phyloP scores from a whole-genome alignment of 2,797 vertebrate genomes.

The Sebastes nivosus region DNA sequence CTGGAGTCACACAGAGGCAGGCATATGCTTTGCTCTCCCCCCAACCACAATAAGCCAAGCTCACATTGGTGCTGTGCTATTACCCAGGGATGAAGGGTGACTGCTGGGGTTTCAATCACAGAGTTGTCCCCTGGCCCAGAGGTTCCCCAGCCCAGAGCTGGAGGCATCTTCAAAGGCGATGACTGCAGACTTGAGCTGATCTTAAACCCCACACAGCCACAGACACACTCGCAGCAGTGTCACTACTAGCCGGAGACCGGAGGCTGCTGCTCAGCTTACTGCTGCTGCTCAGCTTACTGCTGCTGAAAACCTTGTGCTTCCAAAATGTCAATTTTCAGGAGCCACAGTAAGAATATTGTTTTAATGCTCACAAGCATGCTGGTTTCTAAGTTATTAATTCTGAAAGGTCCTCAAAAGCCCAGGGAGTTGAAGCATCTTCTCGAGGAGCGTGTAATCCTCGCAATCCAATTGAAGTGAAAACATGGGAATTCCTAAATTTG shows the following conservation, averaged over 20 bases:
- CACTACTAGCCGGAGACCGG: slow-evolving; percentile 3
- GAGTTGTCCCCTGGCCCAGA: slow-evolving; percentile 30
- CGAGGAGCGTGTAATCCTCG: not conserved
- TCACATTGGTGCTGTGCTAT: slow-evolving; percentile 30
- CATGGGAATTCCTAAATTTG: slow-evolving; percentile 19
- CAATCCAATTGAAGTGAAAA: slow-evolving; percentile 2
- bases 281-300: not conserved
- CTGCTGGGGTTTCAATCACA: slow-evolving; percentile 40
- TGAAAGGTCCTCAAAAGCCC: not conserved
- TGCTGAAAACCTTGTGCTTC: not conserved
- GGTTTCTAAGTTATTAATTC: not conserved
- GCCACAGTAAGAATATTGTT: not conserved
- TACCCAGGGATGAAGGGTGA: slow-evolving; percentile 52
- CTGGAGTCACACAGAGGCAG: slow-evolving; percentile 41
- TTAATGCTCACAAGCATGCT: not conserved
- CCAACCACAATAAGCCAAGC: slow-evolving; percentile 29
- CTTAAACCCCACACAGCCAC: slow-evolving; percentile 29
- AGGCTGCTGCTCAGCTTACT: not conserved
- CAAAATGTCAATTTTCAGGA: not conserved
- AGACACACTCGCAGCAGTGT: not conserved
- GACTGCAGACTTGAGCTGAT: slow-evolving; percentile 45
- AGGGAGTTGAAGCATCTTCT: not conserved
- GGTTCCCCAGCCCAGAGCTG: slow-evolving; percentile 30
- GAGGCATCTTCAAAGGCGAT: slow-evolving; percentile 53
- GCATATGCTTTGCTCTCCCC: slow-evolving; percentile 28